These are phyloP conservation scores for Drosophila prosaltans DNA, from an alignment of 1,140 invertebrate genomes.

Conservation along the genomic window DNA sequence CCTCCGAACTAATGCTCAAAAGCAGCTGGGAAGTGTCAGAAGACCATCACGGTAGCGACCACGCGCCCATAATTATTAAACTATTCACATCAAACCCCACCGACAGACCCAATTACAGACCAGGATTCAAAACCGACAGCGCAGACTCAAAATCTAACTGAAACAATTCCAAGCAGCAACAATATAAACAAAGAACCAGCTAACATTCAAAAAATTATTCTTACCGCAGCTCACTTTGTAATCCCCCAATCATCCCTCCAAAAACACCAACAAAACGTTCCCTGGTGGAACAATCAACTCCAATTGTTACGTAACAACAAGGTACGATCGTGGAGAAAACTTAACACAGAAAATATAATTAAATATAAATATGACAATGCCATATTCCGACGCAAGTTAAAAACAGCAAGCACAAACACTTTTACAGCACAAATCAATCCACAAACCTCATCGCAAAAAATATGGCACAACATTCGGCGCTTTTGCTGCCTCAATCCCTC, in stretches of 20 bases:
- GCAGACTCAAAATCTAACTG: slow-evolving; percentile 21
- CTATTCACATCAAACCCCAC: slow-evolving; percentile 22
- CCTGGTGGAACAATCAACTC: slow-evolving; percentile 30
- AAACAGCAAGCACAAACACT: slow-evolving; percentile 21
- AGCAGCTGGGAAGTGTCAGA: slow-evolving; percentile 33
- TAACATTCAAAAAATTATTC: slow-evolving; percentile 15
- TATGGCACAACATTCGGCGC: too few relatives aligned
- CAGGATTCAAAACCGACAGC: slow-evolving; percentile 24
- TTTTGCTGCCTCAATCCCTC: too few relatives aligned
- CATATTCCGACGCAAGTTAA: slow-evolving; percentile 26
- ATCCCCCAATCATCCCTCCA: slow-evolving; percentile 2
- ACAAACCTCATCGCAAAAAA: slow-evolving; percentile 2
- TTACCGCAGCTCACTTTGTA: slow-evolving; percentile 4
- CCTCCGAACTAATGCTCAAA: slow-evolving; percentile 4
- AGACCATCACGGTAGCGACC: slow-evolving; percentile 30
- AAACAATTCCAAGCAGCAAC: slow-evolving; percentile 15
- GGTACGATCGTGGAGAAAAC: slow-evolving; percentile 9
- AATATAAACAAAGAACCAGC: slow-evolving; percentile 14
- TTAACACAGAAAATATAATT: slow-evolving; percentile 20
- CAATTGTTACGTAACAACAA: neutral
- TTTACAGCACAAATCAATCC: slow-evolving; percentile 31
- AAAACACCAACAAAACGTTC: slow-evolving; percentile 14
- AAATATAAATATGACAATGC: slow-evolving; percentile 22
- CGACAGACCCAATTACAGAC: slow-evolving; percentile 3
- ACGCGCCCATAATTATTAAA: slow-evolving; percentile 22